phyloP scores from a whole-genome alignment of 1,140 invertebrate species.

The Lepeophtheirus salmonis region DNA sequence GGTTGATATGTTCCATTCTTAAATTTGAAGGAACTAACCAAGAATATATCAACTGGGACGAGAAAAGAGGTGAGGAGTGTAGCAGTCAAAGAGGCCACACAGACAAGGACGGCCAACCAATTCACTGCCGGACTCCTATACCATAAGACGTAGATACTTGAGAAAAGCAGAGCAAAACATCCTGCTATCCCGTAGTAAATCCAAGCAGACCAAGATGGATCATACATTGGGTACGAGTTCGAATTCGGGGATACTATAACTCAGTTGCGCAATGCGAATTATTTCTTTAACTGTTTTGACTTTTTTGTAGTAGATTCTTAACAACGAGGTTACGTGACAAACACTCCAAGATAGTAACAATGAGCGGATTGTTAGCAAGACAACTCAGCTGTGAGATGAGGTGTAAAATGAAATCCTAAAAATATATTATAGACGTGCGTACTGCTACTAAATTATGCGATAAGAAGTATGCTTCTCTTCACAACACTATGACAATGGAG shows the following conservation, averaged over 20 bases:
- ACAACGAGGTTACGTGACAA: too few relatives aligned
- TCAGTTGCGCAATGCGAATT: neutral
- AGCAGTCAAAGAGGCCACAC: slow-evolving; percentile 27
- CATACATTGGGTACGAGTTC: neutral
- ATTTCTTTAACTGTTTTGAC: too few relatives aligned
- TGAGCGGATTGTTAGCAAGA: too few relatives aligned
- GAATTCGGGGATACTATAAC: neutral
- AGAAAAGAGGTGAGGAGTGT: slow-evolving; percentile 29
- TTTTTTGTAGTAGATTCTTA: too few relatives aligned
- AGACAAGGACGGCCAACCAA: neutral
- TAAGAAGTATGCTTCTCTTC: too few relatives aligned
- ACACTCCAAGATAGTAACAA: too few relatives aligned
- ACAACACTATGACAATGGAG: too few relatives aligned
- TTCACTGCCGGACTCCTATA: neutral
- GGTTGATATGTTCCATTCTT: slow-evolving; percentile 28
- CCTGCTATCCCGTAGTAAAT: neutral
- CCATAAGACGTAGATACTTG: slow-evolving; percentile 4
- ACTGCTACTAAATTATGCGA: too few relatives aligned
- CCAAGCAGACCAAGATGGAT: neutral
- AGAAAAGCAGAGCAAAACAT: neutral
- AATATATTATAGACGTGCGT: too few relatives aligned
- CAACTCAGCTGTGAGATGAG: too few relatives aligned
- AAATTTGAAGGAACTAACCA: slow-evolving; percentile 32
- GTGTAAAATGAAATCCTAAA: too few relatives aligned
- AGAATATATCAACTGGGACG: slow-evolving; percentile 32